A percentile compares a stretch with the other conserved stretches of the same genome.
These are phyloP conservation scores for Ctena decussata DNA, from an alignment of 2,888 invertebrate genomes.

Conservation along the genomic window DNA sequence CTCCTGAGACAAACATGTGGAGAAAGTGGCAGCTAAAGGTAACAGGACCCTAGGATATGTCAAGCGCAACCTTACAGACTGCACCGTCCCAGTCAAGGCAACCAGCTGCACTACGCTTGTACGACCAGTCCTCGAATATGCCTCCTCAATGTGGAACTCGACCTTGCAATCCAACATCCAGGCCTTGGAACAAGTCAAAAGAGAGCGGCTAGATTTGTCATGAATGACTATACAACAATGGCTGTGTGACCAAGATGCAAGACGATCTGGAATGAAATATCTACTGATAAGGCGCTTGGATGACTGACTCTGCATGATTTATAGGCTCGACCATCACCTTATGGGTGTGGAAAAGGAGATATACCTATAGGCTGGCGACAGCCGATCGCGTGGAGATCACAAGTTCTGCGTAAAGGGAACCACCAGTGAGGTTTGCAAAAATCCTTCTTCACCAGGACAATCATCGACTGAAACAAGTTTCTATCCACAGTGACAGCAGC, in stretches of 20 bases:
- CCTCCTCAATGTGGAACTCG: not conserved
- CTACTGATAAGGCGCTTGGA: not conserved
- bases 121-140: not conserved
- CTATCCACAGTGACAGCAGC: no score
- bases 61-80: no score
- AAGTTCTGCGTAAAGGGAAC: no score
- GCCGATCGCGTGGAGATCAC: not conserved
- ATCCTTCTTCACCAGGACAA: not conserved
- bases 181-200: not conserved
- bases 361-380: not conserved
- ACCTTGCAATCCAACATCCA: not conserved
- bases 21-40: not conserved
- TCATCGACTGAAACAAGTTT: not conserved
- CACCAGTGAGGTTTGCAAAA: not conserved
- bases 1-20: no score
- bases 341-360: not conserved
- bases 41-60: not conserved
- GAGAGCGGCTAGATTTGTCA: not conserved
- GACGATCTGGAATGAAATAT: not conserved
- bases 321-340: not conserved
- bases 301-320: not conserved
- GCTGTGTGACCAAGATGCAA: not conserved
- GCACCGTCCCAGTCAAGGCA: not conserved
- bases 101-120: conserved; percentile 2
- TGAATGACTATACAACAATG: not conserved